These are phyloP conservation scores for Australoheros facetus DNA, from an alignment of 2,797 vertebrate species.

Conservation along the genomic window DNA sequence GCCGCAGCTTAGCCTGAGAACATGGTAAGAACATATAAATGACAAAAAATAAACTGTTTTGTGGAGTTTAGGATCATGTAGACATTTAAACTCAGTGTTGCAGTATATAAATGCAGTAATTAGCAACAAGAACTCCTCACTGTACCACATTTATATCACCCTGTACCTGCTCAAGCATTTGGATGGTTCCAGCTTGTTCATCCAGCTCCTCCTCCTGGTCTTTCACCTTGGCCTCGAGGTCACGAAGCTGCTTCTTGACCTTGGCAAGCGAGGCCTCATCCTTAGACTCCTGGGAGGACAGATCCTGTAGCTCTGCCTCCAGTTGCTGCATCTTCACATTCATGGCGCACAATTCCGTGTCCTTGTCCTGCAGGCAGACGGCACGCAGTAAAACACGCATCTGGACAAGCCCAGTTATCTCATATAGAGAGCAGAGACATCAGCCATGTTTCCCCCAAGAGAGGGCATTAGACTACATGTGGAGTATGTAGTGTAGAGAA, in stretches of 20 bases:
- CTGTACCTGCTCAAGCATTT: conserved; percentile 96
- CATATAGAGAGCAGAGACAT: conserved; percentile 24
- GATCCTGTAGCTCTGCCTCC: conserved; percentile 94
- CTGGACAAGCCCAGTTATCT: conserved; percentile 48
- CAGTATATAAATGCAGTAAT: background rate
- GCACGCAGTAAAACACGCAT: conserved; percentile 17
- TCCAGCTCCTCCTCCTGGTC: conserved; percentile 99
- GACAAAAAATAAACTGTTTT: conserved; percentile 6
- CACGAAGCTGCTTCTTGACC: conserved; percentile 94
- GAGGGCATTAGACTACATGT: conserved; percentile 20
- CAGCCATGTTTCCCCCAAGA: conserved; percentile 29
- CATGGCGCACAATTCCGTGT: conserved; percentile 82
- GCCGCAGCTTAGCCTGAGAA: conserved; percentile 89
- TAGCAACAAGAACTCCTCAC: background rate
- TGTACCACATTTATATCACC: background rate
- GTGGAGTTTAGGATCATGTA: background rate
- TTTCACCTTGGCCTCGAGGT: conserved; percentile 95
- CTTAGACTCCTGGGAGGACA: conserved; percentile 96
- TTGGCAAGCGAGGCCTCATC: conserved; percentile 95
- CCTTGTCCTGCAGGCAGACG: conserved; percentile 72
- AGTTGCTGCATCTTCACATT: conserved; percentile 89
- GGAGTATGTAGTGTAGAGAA: conserved; percentile 20
- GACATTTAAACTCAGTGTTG: background rate
- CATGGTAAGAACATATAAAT: conserved; percentile 11
- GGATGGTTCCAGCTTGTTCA: conserved; percentile 96